Conservation (phyloP, 35 echinoderm and acorn worm species). For the Anneissia japonica region DNA sequence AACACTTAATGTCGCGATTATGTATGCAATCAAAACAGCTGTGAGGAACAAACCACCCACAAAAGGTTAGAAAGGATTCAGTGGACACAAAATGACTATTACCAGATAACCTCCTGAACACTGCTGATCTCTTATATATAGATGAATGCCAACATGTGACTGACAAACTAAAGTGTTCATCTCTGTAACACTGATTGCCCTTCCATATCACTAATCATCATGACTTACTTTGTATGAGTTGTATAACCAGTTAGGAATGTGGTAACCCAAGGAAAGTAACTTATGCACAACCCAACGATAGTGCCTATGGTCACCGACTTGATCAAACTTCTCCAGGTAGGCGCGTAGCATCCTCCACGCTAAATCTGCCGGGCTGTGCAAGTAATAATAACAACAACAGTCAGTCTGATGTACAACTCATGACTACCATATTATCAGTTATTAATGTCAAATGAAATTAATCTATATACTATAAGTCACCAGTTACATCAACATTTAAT, state of each 20-base stretch:
- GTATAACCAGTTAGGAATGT: slow-evolving; percentile 67
- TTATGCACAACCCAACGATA: slow-evolving; percentile 63
- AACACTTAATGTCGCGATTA: too few species aligned
- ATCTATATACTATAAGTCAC: too few species aligned
- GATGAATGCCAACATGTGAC: neutral
- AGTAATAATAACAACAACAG: neutral
- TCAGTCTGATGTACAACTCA: too few species aligned
- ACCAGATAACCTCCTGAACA: too few species aligned
- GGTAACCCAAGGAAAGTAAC: slow-evolving; percentile 57
- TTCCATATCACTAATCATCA: neutral
- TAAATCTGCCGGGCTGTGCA: slow-evolving; percentile 62
- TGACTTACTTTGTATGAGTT: slow-evolving; percentile 60
- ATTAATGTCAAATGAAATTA: too few species aligned
- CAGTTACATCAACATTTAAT: too few species aligned
- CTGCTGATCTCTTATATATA: too few species aligned
- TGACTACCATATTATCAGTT: too few species aligned
- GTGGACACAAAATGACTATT: too few species aligned
- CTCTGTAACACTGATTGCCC: neutral
- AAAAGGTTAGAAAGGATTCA: too few species aligned
- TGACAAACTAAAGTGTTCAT: neutral
- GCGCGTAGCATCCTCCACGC: slow-evolving; percentile 59
- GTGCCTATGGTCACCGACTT: slow-evolving; percentile 47
- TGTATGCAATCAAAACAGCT: too few species aligned
- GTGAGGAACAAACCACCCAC: too few species aligned
- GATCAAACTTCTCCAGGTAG: slow-evolving; percentile 56